These are phyloP conservation scores for Sterna hirundo DNA, from an alignment of 2,113 vertebrate genomes.

Conservation along the genomic window DNA sequence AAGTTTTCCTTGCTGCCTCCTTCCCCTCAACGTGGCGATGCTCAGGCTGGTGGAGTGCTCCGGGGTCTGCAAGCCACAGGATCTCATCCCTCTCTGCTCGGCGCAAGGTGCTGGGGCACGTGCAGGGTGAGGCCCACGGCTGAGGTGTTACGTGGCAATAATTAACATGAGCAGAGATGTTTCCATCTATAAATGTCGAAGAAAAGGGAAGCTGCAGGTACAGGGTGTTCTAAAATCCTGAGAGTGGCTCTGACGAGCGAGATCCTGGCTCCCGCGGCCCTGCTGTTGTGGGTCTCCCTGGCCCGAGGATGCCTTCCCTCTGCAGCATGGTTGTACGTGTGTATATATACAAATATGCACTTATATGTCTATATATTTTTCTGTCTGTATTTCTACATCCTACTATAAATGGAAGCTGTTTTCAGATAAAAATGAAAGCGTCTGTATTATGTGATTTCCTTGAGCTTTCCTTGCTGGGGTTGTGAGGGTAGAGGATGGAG, in stretches of 20 bases:
- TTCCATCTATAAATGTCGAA: not conserved
- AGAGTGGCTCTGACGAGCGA: not conserved
- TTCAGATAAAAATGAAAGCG: not conserved
- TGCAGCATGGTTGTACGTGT: not conserved
- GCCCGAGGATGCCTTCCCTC: not conserved
- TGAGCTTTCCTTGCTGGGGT: not conserved
- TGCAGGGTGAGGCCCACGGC: not conserved
- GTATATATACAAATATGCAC: not conserved
- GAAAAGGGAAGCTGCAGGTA: not conserved
- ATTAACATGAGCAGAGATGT: not conserved
- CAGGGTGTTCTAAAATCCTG: not conserved
- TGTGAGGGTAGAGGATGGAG: not conserved
- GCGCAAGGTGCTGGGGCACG: fast-evolving
- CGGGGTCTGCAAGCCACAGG: not conserved
- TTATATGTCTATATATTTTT: not conserved
- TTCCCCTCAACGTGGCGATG: not conserved
- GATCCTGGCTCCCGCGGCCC: not conserved
- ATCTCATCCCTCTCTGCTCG: not conserved
- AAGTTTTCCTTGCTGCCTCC: not conserved
- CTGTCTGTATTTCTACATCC: not conserved
- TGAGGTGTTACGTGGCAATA: not conserved
- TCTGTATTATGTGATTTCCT: not conserved
- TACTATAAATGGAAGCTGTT: not conserved
- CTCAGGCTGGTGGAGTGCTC: not conserved
- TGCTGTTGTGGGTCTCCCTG: not conserved